Evolutionary conservation across 2,888 invertebrate species (phyloP).

Genomic region (Antheraea assamensis): DNA sequence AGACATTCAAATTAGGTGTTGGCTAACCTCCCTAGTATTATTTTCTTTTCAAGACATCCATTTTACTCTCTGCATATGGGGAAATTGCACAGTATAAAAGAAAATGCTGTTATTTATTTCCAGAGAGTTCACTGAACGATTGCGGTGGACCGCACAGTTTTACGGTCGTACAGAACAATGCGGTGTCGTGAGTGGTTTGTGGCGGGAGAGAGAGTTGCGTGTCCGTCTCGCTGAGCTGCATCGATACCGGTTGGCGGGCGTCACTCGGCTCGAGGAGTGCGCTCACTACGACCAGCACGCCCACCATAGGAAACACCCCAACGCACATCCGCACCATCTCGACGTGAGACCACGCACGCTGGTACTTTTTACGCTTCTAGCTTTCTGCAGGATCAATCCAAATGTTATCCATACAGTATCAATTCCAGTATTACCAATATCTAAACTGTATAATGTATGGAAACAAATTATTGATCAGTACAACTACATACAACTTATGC

Average conservation of each 20-base stretch:
- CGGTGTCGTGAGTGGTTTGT: slow-evolving; percentile 88
- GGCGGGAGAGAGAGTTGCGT: slow-evolving; percentile 92
- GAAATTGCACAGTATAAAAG: too few species aligned
- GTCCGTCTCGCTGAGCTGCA: slow-evolving; percentile 91
- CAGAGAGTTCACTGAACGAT: slow-evolving; percentile 91
- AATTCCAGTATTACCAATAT: too few species aligned
- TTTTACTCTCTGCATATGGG: too few species aligned
- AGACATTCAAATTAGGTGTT: too few species aligned
- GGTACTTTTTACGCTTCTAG: slow-evolving; percentile 36
- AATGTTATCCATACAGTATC: background rate
- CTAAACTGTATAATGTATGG: background rate
- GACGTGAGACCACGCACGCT: slow-evolving; percentile 80
- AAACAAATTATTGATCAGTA: too few species aligned
- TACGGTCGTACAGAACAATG: slow-evolving; percentile 93
- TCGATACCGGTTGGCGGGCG: slow-evolving; percentile 91
- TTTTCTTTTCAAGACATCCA: too few species aligned
- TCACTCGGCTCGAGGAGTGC: slow-evolving; percentile 92
- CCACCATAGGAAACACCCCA: slow-evolving; percentile 78
- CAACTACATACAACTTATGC: too few species aligned
- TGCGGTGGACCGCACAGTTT: slow-evolving; percentile 94
- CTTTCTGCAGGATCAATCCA: background rate
- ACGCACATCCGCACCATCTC: slow-evolving; percentile 61
- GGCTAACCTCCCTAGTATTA: too few species aligned
- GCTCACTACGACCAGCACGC: slow-evolving; percentile 93
- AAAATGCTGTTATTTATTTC: background rate